Evolutionary conservation across 2,888 invertebrate genomes (phyloP), one percentile per base, ranked within the genome.

Genomic region (Thymelicus sylvestris): DNA sequence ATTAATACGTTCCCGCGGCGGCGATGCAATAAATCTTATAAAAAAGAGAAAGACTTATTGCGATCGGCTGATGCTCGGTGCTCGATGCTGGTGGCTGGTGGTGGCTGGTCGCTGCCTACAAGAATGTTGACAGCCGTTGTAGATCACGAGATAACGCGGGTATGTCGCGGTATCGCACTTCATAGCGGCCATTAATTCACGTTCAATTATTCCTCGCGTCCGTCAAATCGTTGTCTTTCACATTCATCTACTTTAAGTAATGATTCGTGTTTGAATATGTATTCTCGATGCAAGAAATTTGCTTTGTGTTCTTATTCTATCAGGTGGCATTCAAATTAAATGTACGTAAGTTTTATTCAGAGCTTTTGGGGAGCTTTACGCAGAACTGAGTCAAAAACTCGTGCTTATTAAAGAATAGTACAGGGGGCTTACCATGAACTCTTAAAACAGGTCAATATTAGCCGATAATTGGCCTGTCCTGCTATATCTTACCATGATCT

Each of bases 121-220:
- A 39, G 48, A 57, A 69, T 50, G 69, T 59, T 69, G 69, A 69
- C 69, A 69, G 64, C 64, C 13, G 64, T 39, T 2, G 44, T 39
- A 55, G 52, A 65, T 65, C 52, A 24, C 55, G 12, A 55, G 24
- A 55, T 55, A 24, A 24, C 24, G 10, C 55, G 19, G 15, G 55
- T 8, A 52, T 55, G 55, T 55, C 55, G 55, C 55, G 19, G 19
- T 55, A 65, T 65, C 65, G 15, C 13, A 55, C 39, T 39, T 55
- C 65, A 39, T 8, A 10, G 15, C 15, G 7, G 12, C 13, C 7
- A 66, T 66, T 66, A 66, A 55, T 41, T 66, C 65, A 39, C 15
- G 65, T 66, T 66, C 55, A 66, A 66, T 66, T 66, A 66, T 55
- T 55, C 41, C 24, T 13, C 19, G 24, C 39, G 24, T 55, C 44